Percentiles rank a stretch among this genome's conserved stretches.
Evolutionary conservation across 92 coral and sea anemone genomes (phyloP).

Genomic region (Phenganax marumi): DNA sequence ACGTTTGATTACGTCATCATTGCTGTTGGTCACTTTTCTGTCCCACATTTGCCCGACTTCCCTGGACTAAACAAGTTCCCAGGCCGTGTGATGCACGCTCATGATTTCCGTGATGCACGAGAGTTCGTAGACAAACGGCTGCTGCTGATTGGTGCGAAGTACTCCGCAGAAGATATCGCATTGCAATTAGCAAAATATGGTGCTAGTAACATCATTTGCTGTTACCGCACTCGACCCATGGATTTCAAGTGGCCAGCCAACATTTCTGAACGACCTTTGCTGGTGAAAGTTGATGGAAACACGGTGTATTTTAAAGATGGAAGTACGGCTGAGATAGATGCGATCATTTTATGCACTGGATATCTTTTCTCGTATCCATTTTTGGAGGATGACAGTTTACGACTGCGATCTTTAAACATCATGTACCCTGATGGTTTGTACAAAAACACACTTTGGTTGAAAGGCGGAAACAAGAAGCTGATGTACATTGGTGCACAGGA

Average conservation of each 20-base stretch:
- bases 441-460: conserved; percentile 46
- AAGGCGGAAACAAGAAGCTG: conserved; percentile 57
- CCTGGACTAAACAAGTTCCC: conserved; percentile 60
- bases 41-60: conserved; percentile 52
- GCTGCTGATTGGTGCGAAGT: conserved; percentile 55
- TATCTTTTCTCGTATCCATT: conserved; percentile 53
- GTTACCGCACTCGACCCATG: conserved; percentile 60
- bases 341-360: conserved; percentile 67
- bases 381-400: conserved; percentile 47
- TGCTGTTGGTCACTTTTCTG: conserved; percentile 60
- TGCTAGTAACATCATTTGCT: conserved; percentile 41
- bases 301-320: conserved; percentile 64
- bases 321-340: conserved; percentile 56
- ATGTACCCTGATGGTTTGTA: conserved; percentile 54
- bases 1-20: conserved; percentile 56
- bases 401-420: conserved; percentile 44
- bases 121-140: conserved; percentile 49
- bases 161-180: conserved; percentile 65
- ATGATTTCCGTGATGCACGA: conserved; percentile 55
- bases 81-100: conserved; percentile 55
- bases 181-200: conserved; percentile 59
- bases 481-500: conserved; percentile 44
- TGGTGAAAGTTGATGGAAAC: conserved; percentile 53
- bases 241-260: conserved; percentile 65
- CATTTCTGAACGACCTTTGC: conserved; percentile 56